A percentile compares a stretch with the other conserved stretches of the same genome.
Evolutionary conservation across 2,113 vertebrate genomes (phyloP).

Genomic region (Oryzias melastigma): DNA sequence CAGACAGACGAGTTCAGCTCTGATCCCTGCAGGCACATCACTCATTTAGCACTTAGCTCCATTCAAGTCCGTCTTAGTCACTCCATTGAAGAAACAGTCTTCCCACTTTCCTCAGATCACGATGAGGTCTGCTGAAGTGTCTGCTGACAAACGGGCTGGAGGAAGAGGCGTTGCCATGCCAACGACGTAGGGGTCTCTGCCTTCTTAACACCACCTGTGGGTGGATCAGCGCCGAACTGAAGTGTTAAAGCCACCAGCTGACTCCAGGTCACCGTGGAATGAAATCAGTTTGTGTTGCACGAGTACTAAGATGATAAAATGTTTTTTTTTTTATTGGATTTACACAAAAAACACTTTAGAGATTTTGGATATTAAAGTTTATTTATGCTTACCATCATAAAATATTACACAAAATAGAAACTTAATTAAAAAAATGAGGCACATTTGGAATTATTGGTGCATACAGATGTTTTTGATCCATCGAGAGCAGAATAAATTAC

Average conservation of each 20-base stretch:
- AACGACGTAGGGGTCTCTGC: conserved; percentile 29
- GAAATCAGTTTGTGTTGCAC: not conserved
- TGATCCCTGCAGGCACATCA: not conserved
- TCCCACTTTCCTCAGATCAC: conserved; percentile 23
- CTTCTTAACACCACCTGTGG: conserved; percentile 22
- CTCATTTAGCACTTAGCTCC: not conserved
- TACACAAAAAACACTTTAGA: conserved; percentile 39
- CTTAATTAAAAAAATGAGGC: conserved; percentile 74
- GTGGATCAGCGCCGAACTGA: conserved; percentile 29
- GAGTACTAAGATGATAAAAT: too few species aligned
- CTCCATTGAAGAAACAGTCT: conserved; percentile 5
- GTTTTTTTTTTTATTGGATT: conserved; percentile 7
- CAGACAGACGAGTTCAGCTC: too few species aligned
- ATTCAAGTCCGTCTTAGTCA: too few species aligned
- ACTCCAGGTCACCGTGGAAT: not conserved
- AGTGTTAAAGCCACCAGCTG: not conserved
- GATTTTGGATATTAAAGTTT: conserved; percentile 42
- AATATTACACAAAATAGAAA: conserved; percentile 62
- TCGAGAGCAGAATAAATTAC: conserved; percentile 42
- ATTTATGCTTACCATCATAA: conserved; percentile 31
- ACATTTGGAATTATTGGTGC: conserved; percentile 52
- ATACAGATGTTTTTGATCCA: conserved; percentile 30
- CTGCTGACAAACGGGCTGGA: conserved; percentile 14
- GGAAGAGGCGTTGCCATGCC: conserved; percentile 38
- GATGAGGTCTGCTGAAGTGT: conserved; percentile 14